Percentiles rank a stretch among this genome's conserved stretches.
Conservation (phyloP, 2,113 vertebrate genomes). For the Fulica atra region DNA sequence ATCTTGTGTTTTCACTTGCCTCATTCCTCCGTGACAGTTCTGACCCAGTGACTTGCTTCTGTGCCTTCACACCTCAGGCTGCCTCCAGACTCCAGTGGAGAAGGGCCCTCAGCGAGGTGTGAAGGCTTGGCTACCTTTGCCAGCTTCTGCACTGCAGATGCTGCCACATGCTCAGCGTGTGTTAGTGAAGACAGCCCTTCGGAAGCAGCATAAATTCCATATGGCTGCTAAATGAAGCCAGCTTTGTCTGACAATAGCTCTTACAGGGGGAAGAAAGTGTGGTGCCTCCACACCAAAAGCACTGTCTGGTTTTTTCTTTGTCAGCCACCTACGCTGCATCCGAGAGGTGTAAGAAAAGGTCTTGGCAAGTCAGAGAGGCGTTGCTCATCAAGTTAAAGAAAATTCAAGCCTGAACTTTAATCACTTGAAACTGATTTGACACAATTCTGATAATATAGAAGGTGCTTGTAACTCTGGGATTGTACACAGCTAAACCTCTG, state of each 20-base stretch:
- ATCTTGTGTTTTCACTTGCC: neutral
- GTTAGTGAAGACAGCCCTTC: neutral
- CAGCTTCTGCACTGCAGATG: neutral
- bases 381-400: neutral
- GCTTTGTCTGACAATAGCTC: neutral
- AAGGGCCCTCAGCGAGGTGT: neutral
- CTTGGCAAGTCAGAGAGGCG: neutral
- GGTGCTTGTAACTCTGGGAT: neutral
- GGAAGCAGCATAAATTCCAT: neutral
- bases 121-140: neutral
- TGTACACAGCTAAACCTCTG: neutral
- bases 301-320: neutral
- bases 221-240: neutral
- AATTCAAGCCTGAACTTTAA: neutral
- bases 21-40: neutral
- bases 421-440: neutral
- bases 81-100: neutral
- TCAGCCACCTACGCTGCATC: neutral
- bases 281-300: neutral
- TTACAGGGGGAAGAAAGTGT: neutral
- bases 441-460: neutral
- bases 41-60: neutral
- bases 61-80: neutral
- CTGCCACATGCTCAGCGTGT: neutral
- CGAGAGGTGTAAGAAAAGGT: neutral